Conservation (phyloP, 1,140 invertebrate genomes). For the Drosophila quadrilineata region DNA sequence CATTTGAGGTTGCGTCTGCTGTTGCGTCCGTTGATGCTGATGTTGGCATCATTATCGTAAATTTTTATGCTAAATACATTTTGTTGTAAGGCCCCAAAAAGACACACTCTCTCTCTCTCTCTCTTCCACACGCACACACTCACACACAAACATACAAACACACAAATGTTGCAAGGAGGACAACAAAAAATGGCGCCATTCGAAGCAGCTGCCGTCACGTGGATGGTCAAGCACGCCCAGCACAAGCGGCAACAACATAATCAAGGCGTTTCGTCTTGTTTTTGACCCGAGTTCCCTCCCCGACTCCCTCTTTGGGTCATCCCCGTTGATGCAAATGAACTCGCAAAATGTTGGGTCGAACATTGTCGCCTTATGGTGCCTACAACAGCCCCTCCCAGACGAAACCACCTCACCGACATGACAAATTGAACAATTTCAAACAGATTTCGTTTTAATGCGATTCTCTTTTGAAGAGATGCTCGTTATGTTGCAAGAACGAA, state of each 20-base stretch:
- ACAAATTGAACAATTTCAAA: constrained; percentile 63
- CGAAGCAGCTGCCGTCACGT: constrained; percentile 58
- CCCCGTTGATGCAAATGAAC: constrained; percentile 43
- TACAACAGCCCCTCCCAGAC: not conserved
- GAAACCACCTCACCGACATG: not conserved
- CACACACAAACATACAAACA: constrained; percentile 31
- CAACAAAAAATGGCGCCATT: constrained; percentile 46
- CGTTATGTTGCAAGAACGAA: not conserved
- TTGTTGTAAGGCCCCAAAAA: constrained; percentile 55
- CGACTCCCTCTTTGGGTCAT: not conserved
- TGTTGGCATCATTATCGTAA: constrained; percentile 76
- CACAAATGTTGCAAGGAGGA: not conserved
- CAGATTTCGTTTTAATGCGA: constrained; percentile 41
- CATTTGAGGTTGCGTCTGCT: constrained; percentile 43
- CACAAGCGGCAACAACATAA: constrained; percentile 33
- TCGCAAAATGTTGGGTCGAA: constrained; percentile 23
- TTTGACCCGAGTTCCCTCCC: not conserved
- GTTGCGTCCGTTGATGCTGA: constrained; percentile 27
- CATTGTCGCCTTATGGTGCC: constrained; percentile 21
- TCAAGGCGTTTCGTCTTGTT: constrained; percentile 27
- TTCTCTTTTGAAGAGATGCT: not conserved
- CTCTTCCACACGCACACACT: constrained; percentile 31
- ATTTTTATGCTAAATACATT: constrained; percentile 81
- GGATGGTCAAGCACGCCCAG: constrained; percentile 34
- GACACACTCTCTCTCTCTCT: too few relatives aligned